Base-by-base conservation (phyloP, 2,113 vertebrate genomes). In the Phaetusa simplex region DNA sequence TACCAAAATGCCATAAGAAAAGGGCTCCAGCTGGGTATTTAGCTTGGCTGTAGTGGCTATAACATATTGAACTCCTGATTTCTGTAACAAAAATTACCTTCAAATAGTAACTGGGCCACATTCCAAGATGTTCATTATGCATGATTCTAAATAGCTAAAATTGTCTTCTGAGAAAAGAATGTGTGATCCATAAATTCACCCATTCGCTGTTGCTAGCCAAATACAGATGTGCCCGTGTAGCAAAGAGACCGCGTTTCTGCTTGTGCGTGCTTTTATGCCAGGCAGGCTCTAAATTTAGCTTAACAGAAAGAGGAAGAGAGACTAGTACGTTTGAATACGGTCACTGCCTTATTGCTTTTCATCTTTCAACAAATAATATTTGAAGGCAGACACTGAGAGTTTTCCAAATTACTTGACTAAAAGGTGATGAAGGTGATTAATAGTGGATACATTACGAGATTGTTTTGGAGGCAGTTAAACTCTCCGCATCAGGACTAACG, bases 301-400 rank as follows among this genome's bases (percentile, higher is more conserved):
- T 34, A 55, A 61, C 23, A 81, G 66, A 94, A 96, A 95, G 79
- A 82, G 91, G 86, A 93, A 94, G 86, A 90, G 67, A 93, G n/a
- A 67, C 4, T 29, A 9, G 40, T 26, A 6, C 47, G 42, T 82
- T 45, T 74, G 74, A 82, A 42, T 42, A 73, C 12, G 49, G 29
- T 80, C 49, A 52, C 19, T 53, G 59, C 78, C 32, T 52, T 83
- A 52, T 5, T 72, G 70, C 43, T 94, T 59, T 67, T 83, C 71
- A 26, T 56, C 61, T 86, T 79, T 61, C 65, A 82, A 30, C 81
- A 67, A 91, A 61, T n/a, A 71, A 10, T 49, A n/a, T 32, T 65
- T 69, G 56, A 92, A 59, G 55, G 65, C 59, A 65, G 64, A 34
- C 19, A 73, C 43, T 65, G 65, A 59, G 76, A 86, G 38, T 74